These are phyloP conservation scores for Mionectes olivaceus DNA, from an alignment of 2,797 vertebrate genomes.

Conservation along the genomic window DNA sequence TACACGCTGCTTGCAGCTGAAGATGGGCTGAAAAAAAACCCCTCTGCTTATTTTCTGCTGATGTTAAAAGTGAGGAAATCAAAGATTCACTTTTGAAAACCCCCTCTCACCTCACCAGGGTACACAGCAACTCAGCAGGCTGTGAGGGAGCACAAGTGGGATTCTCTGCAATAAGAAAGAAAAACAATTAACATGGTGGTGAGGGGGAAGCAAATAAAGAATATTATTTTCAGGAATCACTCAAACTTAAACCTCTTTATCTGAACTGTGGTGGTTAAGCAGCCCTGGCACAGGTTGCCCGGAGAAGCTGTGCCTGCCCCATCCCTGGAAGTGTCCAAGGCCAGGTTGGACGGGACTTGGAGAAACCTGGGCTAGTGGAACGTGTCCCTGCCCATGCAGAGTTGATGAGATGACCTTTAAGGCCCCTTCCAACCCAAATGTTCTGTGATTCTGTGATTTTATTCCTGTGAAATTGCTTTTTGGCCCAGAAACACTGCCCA, in stretches of 20 bases:
- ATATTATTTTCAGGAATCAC: background rate
- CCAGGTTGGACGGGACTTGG: fast-evolving
- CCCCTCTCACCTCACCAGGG: background rate
- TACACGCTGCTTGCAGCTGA: background rate
- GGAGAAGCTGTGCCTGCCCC: background rate
- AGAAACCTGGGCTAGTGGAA: fast-evolving
- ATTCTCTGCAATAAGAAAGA: background rate
- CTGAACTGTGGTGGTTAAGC: background rate
- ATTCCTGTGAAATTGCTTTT: background rate
- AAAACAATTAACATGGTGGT: background rate
- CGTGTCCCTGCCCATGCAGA: background rate
- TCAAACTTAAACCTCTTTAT: background rate
- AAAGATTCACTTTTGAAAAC: background rate
- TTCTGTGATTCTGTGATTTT: background rate
- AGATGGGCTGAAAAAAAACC: background rate
- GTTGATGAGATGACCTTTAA: background rate
- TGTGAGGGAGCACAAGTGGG: background rate
- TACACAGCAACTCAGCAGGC: fast-evolving
- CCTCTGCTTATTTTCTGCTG: background rate
- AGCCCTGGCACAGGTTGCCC: background rate
- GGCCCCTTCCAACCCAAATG: background rate
- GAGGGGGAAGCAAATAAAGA: background rate
- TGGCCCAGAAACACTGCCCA: background rate
- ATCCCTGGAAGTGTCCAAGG: background rate
- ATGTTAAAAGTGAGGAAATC: background rate